A percentile compares a stretch with the other conserved stretches of the same genome.
Conservation (phyloP, 2,888 invertebrate species). For the Tethea ocularis region DNA sequence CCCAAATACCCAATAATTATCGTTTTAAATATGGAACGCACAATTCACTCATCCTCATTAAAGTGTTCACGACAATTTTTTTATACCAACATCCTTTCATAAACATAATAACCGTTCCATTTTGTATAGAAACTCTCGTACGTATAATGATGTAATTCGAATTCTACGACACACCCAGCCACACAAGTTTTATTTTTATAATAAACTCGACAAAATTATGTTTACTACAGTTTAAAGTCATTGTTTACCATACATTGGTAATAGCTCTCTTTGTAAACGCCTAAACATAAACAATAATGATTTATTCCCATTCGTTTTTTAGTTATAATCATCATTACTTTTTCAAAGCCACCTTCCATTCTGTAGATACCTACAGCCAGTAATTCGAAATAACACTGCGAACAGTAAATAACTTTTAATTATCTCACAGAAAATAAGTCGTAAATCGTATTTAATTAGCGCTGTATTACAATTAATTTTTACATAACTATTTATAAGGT, state of each 20-base stretch:
- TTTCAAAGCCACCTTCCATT: background rate
- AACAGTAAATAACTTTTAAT: constrained; percentile 42
- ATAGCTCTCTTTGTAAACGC: constrained; percentile 13
- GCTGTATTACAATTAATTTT: constrained; percentile 40
- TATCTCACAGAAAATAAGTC: constrained; percentile 40
- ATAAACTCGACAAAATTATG: constrained; percentile 1
- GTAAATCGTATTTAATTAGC: constrained; percentile 55
- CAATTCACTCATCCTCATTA: constrained; percentile 82
- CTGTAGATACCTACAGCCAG: constrained; percentile 14
- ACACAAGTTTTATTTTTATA: constrained; percentile 1
- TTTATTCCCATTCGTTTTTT: background rate
- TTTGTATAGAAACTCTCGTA: constrained; percentile 43
- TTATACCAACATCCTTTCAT: constrained; percentile 71
- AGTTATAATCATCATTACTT: background rate
- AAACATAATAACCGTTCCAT: constrained; percentile 59
- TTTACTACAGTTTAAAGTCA: constrained; percentile 1
- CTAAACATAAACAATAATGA: constrained; percentile 1
- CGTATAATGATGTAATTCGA: constrained; percentile 47
- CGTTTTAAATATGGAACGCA: constrained; percentile 57
- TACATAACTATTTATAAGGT: constrained; percentile 48
- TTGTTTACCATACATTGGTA: background rate
- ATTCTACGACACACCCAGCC: constrained; percentile 28
- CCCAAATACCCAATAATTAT: constrained; percentile 49
- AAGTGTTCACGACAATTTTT: constrained; percentile 60
- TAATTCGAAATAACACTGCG: constrained; percentile 10